A percentile compares a stretch with the other conserved stretches of the same genome.
phyloP scores from a whole-genome alignment of 2,888 invertebrate species.

The Trimorus sp. region DNA sequence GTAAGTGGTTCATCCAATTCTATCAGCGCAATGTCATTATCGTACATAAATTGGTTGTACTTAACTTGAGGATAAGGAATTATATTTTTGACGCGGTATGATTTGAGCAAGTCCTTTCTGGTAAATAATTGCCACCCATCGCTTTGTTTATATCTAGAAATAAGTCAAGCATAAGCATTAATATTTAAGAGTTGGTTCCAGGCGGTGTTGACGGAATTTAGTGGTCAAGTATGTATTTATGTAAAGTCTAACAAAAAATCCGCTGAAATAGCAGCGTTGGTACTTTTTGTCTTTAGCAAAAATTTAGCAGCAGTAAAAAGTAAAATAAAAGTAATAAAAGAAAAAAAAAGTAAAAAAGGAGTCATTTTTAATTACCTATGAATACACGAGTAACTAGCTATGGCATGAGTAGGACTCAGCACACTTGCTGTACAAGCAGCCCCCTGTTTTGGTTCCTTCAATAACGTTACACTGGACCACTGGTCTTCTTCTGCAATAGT shows the following conservation, averaged over 20 bases:
- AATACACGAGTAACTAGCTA: constrained; percentile 81
- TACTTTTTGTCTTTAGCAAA: too few relatives aligned
- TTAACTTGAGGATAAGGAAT: constrained; percentile 84
- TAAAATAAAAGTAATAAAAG: too few relatives aligned
- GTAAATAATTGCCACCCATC: constrained; percentile 77
- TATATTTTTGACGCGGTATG: constrained; percentile 80
- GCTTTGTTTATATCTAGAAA: constrained; percentile 74
- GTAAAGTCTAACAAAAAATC: too few relatives aligned
- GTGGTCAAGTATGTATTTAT: too few relatives aligned
- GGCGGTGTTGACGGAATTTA: too few relatives aligned
- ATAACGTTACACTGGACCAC: constrained; percentile 84
- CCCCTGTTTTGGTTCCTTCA: constrained; percentile 78
- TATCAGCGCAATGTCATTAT: constrained; percentile 84
- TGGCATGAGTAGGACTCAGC: constrained; percentile 79
- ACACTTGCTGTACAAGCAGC: constrained; percentile 80
- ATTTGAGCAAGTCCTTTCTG: constrained; percentile 74
- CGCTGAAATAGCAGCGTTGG: too few relatives aligned
- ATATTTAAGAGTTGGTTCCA: too few relatives aligned
- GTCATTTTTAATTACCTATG: constrained; percentile 73
- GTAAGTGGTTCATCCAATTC: constrained; percentile 82
- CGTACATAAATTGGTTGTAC: constrained; percentile 84
- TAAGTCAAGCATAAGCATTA: too few relatives aligned
- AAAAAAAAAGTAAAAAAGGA: too few relatives aligned
- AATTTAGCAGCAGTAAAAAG: too few relatives aligned
- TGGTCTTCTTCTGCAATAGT: constrained; percentile 82